These are phyloP conservation scores for Oncorhynchus masou DNA, from an alignment of 2,113 vertebrate species.

Conservation along the genomic window DNA sequence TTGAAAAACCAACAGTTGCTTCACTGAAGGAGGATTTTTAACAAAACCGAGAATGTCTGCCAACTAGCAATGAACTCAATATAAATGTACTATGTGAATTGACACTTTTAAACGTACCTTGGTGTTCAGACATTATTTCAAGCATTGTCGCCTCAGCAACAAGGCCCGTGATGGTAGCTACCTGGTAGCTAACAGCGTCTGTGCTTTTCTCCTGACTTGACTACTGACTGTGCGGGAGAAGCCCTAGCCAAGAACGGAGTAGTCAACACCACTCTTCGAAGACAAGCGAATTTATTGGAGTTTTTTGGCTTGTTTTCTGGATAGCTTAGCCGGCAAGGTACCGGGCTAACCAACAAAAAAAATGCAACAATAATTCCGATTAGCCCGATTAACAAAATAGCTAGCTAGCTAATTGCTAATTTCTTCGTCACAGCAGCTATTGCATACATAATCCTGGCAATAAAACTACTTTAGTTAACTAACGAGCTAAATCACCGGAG, in stretches of 20 bases:
- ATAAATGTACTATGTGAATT: neutral
- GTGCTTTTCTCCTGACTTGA: conserved; percentile 65
- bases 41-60: too few species aligned
- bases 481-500: neutral
- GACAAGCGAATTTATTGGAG: neutral
- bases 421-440: conserved; percentile 33
- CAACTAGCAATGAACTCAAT: too few species aligned
- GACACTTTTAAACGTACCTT: conserved; percentile 63
- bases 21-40: too few species aligned
- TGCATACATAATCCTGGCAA: conserved; percentile 45
- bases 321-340: too few species aligned
- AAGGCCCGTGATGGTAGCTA: conserved; percentile 64
- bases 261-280: neutral
- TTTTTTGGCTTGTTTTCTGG: neutral
- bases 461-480: conserved; percentile 3
- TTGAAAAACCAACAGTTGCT: neutral
- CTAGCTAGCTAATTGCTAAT: conserved; percentile 13
- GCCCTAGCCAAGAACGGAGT: conserved; percentile 21
- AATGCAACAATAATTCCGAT: neutral
- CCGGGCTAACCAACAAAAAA: neutral
- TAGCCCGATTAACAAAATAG: too few species aligned
- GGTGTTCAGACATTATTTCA: conserved; percentile 82
- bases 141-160: conserved; percentile 78
- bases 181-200: conserved; percentile 63
- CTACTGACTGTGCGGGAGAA: conserved; percentile 44